Evolutionary conservation across 2,113 vertebrate species (phyloP), one percentile per base, ranked within the genome.

Genomic region (Dermatemys mawii): DNA sequence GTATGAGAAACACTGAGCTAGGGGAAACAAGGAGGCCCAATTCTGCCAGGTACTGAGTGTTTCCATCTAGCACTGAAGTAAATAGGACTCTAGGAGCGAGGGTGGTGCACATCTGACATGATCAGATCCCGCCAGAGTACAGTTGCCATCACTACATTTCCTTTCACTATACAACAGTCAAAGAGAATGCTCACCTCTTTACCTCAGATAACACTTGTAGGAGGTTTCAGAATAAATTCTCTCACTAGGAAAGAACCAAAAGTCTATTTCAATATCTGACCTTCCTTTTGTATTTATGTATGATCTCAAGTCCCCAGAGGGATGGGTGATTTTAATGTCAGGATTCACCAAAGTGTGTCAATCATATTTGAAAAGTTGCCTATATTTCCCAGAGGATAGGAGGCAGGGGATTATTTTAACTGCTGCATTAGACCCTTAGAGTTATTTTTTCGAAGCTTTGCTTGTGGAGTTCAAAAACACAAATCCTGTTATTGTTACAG

Each of bases 401-500:
- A 92, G 76, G 80, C 70, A 92, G 93, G 81, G 10, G 91, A 96
- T 88, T 95, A 96, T 95, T 96, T 93, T 94, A 93, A 92, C 29
- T 50, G 79, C 84, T 94, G 92, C 81, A 84, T 83, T 90, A 86
- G 86, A 96, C 94, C 88, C 83, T 97, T 89, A 93, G n/a, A 85
- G 91, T 95, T 93, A 95, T 81, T 89, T 97, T 97, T 97, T 93
- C 91, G 97, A 97, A 97, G 97, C 91, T 96, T 16, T 44, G 32
- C 94, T 89, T 94, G 93, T 93, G 91, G 96, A 95, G 60, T 81
- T 97, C 90, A 96, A 97, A 97, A 97, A 96, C 70, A 80, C 90
- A 97, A 97, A 97, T 97, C 96, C 93, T 94, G 88, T 94, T 97
- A 97, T 94, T 98, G 96, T 95, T 96, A 97, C 86, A 93, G 92